Evolutionary conservation across 2,888 invertebrate genomes (phyloP), one percentile per base, ranked within the genome.

Genomic region (Drosophila rubida): DNA sequence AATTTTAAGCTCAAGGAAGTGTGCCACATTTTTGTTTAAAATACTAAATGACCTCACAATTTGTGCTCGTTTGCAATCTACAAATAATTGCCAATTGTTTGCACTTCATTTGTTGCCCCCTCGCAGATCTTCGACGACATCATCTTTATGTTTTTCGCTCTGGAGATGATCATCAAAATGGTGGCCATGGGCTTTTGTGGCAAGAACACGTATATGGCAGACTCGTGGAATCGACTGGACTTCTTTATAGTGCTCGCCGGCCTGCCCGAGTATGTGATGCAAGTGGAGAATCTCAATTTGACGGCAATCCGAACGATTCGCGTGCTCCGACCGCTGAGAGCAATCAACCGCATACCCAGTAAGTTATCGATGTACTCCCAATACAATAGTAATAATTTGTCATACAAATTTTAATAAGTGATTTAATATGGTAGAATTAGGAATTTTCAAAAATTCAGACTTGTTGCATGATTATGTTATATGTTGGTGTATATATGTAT

Each of bases 281-380:
- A 98, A 92, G 96, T 98, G 91, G 98, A 99, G 92, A 99, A 98
- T 93, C 96, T 99, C 93, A 99, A 99, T 93, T 94, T 99, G 91
- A 98, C 99, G 70, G 98, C 99, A 62, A 99, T 99, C 91, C 94
- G 99, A 90, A 99, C 99, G 73, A 98, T 99, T 90, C 95, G 99
- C 91, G 99, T 99, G 73, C 94, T 99, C 73, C 94, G 99, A 90
- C 99, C 99, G 48, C 93, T 99, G 79, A 93, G 99, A 84, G 99
- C 99, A 75, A 99, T 99, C 93, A 99, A 99, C 94, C 95, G 99
- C 92, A 99, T 99, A 94, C 99, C 99, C 91, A 99, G 99, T 97
- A 94, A 97, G 97, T 81, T 8, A 13, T 13, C 14, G 1, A 13
- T 32, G 4, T 22, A n/a, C 1, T 1, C 1, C 11, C 8, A 2